phyloP scores from a whole-genome alignment of 2,113 vertebrate species.

The Lamprologus ornatipinnis region DNA sequence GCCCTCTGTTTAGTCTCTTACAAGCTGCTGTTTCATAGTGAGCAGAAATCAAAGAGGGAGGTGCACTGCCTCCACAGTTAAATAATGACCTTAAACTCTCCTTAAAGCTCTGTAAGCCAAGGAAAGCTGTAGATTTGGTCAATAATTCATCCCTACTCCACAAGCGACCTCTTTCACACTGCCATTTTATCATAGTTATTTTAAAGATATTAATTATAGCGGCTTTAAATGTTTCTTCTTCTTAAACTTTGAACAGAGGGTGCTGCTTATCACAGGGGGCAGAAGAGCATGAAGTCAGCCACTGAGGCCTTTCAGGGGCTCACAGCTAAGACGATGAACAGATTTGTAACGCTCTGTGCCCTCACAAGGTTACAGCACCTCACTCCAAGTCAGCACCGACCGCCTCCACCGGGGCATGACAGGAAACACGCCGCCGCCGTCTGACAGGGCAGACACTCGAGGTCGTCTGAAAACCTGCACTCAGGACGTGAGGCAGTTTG shows the following conservation, averaged over 20 bases:
- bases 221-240: not conserved
- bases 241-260: not conserved
- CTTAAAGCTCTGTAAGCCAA: not conserved
- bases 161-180: not conserved
- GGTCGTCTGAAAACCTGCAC: not conserved
- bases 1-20: not conserved
- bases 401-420: not conserved
- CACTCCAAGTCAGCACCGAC: not conserved
- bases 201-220: not conserved
- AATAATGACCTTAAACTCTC: not conserved
- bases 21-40: not conserved
- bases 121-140: not conserved
- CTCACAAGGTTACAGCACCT: constrained; percentile 30
- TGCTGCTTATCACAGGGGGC: constrained; percentile 1
- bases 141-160: not conserved
- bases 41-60: not conserved
- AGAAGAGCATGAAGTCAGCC: not conserved
- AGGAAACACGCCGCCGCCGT: not conserved
- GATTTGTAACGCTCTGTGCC: constrained; percentile 8
- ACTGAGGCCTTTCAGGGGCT: not conserved
- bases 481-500: not conserved
- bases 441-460: not conserved
- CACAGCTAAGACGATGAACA: constrained; percentile 16
- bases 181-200: not conserved
- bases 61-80: not conserved